Evolutionary conservation across 2,888 invertebrate genomes (phyloP), one percentile per base, ranked within the genome.

Genomic region (Holacanthella duospinosa): DNA sequence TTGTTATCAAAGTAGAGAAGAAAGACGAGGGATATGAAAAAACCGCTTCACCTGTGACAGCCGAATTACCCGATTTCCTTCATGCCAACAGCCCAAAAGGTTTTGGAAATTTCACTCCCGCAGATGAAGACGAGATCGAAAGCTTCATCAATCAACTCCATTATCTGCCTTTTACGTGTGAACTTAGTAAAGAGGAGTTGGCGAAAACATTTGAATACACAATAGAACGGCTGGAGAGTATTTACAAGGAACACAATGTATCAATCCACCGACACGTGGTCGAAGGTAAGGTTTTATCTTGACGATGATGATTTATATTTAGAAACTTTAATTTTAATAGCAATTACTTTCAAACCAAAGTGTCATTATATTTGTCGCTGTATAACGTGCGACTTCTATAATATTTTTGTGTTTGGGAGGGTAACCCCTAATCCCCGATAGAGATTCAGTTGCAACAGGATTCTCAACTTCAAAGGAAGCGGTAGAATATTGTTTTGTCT

Each of bases 131-230:
- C 16, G 63, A 60, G 25, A 65, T 69, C 19, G 65, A 65, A 58
- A 62, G 64, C 21, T 66, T 64, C 43, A 69, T 69, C 1, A 66
- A 66, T 43, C 66, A 69, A 48, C 62, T 69, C 9, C 69, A 69
- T 60, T 69, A 69, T 54, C 53, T 69, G 25, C 67, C 66, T n/a
- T 69, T 69, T 53, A 68, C 69, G 0, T 67, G 63, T 58, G 68
- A 67, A 29, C 62, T 69, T 28, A 60, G 63, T 24, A 68, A 63
- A 43, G 61, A 29, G 16, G 69, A 69, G 24, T 25, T 69, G 43
- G 28, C 56, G 1, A 16, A 29, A 29, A 64, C 66, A 6, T 69
- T 69, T 55, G 36, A 63, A 29, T 65, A 60, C 48, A 65, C 66
- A 9, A 64, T 69, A 9, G 64, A 59, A 26, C 65, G 61, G 48